Evolutionary conservation across 2,113 vertebrate species (phyloP).

Genomic region (Sitta europaea): DNA sequence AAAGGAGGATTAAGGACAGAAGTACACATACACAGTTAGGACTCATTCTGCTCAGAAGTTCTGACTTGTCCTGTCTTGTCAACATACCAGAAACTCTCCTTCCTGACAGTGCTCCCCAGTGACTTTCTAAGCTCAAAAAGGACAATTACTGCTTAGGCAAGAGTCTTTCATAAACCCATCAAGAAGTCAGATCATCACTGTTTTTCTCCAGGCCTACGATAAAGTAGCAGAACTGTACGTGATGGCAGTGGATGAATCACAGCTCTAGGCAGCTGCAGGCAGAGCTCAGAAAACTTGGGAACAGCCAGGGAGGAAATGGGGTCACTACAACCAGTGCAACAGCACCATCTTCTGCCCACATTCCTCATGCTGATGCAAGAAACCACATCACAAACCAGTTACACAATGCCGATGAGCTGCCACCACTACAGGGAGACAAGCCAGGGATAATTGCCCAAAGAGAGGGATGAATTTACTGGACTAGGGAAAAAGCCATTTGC

Average conservation of each 20-base stretch:
- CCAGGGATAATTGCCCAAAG: not conserved
- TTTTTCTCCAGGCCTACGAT: not conserved
- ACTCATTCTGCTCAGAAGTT: conserved; percentile 39
- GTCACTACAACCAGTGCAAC: conserved; percentile 18
- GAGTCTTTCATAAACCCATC: not conserved
- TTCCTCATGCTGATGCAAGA: not conserved
- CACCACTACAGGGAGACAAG: not conserved
- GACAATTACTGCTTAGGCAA: not conserved
- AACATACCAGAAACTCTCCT: not conserved
- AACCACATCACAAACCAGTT: not conserved
- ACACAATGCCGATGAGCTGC: not conserved
- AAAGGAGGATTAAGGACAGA: not conserved
- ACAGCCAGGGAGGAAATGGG: not conserved
- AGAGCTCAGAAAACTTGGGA: not conserved
- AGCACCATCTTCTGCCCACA: conserved; percentile 43
- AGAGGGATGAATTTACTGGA: not conserved
- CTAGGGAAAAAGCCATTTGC: not conserved
- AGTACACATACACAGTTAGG: not conserved
- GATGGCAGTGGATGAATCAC: not conserved
- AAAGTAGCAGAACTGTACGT: not conserved
- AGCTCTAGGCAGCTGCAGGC: not conserved
- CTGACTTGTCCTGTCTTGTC: conserved; percentile 18
- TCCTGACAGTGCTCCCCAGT: not conserved
- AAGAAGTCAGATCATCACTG: not conserved
- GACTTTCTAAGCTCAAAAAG: conserved; percentile 3